Percentiles rank a stretch among this genome's conserved stretches.
These are phyloP conservation scores for Suricata suricatta DNA, from an alignment of 2,113 vertebrate species.

Conservation along the genomic window DNA sequence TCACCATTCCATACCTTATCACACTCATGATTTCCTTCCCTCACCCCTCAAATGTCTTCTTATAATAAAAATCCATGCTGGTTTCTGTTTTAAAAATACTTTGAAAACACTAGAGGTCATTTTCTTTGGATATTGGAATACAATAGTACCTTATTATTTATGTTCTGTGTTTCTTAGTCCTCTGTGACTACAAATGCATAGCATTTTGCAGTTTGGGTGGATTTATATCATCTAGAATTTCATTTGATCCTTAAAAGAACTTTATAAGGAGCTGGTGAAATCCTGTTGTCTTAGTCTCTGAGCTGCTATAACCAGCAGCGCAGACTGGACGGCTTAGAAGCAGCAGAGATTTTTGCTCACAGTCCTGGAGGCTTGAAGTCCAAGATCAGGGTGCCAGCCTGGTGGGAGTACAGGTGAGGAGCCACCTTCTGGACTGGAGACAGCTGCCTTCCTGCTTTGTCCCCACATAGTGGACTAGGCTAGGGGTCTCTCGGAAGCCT, in stretches of 20 bases:
- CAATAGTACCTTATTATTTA: neutral
- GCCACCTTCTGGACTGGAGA: neutral
- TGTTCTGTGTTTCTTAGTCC: neutral
- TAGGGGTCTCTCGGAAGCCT: neutral
- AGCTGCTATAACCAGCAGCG: neutral
- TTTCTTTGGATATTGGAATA: neutral
- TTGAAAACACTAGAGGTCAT: neutral
- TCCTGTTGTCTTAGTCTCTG: neutral
- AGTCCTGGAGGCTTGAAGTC: neutral
- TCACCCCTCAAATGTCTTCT: neutral
- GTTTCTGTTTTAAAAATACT: constrained; percentile 11
- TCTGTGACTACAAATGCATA: neutral
- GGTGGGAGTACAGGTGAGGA: neutral
- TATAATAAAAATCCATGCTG: constrained; percentile 2
- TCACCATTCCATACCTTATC: neutral
- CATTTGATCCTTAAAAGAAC: neutral
- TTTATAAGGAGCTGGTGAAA: neutral
- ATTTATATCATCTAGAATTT: neutral
- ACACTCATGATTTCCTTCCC: neutral
- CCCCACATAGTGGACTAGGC: neutral
- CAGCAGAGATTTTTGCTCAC: neutral
- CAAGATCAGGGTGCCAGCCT: neutral
- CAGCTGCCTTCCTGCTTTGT: neutral
- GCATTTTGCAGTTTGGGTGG: neutral
- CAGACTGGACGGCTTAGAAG: neutral